Evolutionary conservation across 2,888 invertebrate genomes (phyloP).

Genomic region (Kuschelorhynchus macadamiae): DNA sequence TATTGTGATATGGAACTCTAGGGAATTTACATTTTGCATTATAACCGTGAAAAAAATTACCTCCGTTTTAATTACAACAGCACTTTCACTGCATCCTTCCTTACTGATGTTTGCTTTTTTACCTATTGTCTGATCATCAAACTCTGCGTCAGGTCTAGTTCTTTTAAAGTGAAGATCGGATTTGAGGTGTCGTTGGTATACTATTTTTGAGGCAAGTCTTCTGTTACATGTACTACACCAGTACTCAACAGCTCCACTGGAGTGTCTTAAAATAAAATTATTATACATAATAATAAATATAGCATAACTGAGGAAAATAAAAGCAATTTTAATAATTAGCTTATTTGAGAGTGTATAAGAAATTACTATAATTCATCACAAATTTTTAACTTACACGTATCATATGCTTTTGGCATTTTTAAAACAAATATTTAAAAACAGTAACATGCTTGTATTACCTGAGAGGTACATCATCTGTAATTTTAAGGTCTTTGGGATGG

Average conservation of each 20-base stretch:
- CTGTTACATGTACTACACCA: slow-evolving; percentile 89
- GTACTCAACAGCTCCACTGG: slow-evolving; percentile 72
- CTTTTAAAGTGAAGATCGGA: slow-evolving; percentile 81
- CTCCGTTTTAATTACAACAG: slow-evolving; percentile 2
- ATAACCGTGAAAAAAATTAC: no score
- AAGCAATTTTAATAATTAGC: no score
- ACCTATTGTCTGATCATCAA: slow-evolving; percentile 67
- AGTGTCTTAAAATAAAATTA: slow-evolving; percentile 63
- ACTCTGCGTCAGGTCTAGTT: slow-evolving; percentile 69
- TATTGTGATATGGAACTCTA: no score
- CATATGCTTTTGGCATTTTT: no score
- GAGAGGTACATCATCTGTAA: slow-evolving; percentile 53
- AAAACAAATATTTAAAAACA: background rate
- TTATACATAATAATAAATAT: slow-evolving; percentile 43
- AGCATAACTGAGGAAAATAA: no score
- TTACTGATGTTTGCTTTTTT: slow-evolving; percentile 55
- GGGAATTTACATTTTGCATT: no score
- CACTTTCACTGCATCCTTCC: slow-evolving; percentile 39
- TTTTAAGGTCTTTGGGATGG: slow-evolving; percentile 16
- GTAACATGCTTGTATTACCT: slow-evolving; percentile 55
- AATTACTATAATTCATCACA: no score
- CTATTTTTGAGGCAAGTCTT: slow-evolving; percentile 78
- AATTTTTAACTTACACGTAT: no score
- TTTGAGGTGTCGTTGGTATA: slow-evolving; percentile 83
- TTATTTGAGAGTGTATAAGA: no score